Conservation (phyloP, 2,113 vertebrate species). For the Clupea harengus region DNA sequence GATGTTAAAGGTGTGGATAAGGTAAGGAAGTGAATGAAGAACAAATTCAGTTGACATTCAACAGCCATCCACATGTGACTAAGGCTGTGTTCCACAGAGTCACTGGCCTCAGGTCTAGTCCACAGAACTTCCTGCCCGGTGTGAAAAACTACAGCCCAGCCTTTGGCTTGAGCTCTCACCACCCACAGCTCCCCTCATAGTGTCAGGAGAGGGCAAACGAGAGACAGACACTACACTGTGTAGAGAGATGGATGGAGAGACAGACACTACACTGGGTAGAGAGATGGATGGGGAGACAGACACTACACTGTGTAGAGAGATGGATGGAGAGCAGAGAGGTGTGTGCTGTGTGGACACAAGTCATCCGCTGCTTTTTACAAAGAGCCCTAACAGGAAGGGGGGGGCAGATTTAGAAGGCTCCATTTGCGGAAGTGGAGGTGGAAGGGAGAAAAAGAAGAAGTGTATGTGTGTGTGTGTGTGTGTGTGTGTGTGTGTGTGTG, state of each 20-base stretch:
- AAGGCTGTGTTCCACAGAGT: background rate
- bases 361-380: background rate
- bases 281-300: too few relatives aligned
- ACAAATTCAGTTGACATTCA: background rate
- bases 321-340: background rate
- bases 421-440: background rate
- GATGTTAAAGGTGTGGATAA: background rate
- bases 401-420: background rate
- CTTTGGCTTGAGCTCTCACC: background rate
- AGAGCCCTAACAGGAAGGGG: background rate
- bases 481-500: background rate
- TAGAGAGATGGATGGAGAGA: background rate
- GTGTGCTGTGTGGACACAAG: background rate
- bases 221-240: background rate
- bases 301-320: background rate
- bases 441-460: background rate
- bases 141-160: background rate
- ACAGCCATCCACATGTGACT: background rate
- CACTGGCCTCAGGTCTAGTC: background rate
- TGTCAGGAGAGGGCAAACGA: background rate
- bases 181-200: background rate
- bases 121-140: background rate
- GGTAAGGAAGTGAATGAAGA: background rate
- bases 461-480: too few relatives aligned
- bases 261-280: background rate